Base-by-base conservation (phyloP, 2,113 vertebrate species). In the Plecturocebus donacophilus region DNA sequence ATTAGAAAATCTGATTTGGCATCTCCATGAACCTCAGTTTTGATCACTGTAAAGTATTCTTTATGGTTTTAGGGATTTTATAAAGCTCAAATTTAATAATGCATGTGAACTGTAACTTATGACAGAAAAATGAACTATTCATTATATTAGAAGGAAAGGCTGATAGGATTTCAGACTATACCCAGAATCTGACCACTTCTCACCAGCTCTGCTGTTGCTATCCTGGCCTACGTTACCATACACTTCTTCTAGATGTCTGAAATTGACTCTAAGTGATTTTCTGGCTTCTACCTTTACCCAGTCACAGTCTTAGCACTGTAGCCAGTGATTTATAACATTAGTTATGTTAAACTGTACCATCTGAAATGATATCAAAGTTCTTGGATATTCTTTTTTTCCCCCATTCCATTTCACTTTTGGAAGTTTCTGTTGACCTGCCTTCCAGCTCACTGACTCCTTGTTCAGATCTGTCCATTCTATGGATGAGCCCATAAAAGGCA, bases 31-130 rank as follows among this genome's bases (percentile, higher is more conserved):
- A 85, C 10, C 32, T 79, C 27, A 76, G 21, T 64, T 96, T 95
- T 96, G 21, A 84, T 8, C 4, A 40, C 3, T 75, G 9, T 17
- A 75, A 80, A 58, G 6, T 77, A 27, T 66, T 94, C 8, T 81
- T 93, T 47, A 42, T 91, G 21, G 32, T 96, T 61, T 93, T 88
- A 70, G 35, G 19, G 20, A 80, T 54, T 64, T 92, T 92, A 17
- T 25, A 81, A 87, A 92, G 11, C 0, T 40, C 14, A 88, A 2
- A 75, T 87, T 40, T 8, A 91, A 38, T 0, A 89, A 45, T 52
- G 16, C 16, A 58, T 95, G 25, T 87, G 49, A 90, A 90, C 61
- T 97, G 3, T 89, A 49, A 83, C 3, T 83, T 4, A 79, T 35
- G 54, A 71, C 6, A 49, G 6, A 73, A 89, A 87, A 88, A 56